Base-by-base conservation (phyloP, 2,113 vertebrate genomes). In the Xiphophorus hellerii region DNA sequence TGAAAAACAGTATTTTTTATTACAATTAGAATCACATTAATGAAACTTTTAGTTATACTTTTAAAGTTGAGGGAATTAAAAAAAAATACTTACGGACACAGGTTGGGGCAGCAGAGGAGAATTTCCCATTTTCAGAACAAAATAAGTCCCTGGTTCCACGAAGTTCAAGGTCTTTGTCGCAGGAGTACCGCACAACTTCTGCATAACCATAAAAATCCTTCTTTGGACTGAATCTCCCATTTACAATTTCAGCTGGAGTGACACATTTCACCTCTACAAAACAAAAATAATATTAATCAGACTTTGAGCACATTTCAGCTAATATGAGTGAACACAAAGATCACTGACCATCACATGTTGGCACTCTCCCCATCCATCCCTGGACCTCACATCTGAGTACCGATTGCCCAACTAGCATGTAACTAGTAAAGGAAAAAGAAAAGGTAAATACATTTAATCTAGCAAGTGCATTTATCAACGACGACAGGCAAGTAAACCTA, bases 51-150 rank as follows among this genome's bases (percentile, higher is more conserved):
- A 42, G 39, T 14, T 42, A 42, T 14, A 42, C 13, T 42, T 42
- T 42, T 42, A 3, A 42, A 42, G 39, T 13, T 42, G 13, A 42
- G 39, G 35, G 35, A 35, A 35, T 42, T 42, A 22, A n/a, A 37
- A 65, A 9, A 65, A 12, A 4, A n/a, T 60, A 90, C 91, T 75
- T 85, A 94, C 94, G 0, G 39, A 37, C 1, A 80, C 94, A 95
- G 15, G 0, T 31, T 10, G 94, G 93, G 31, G 87, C 70, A 14
- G 1, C 1, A 28, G 90, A 84, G 0, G 1, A 0, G 70, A 92
- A 94, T 0, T 0, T 29, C 51, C 54, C 71, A 80, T 78, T 0
- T 0, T 31, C 66, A 7, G 76, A 83, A 73, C 94, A 95, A 0
- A 2, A 0, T 3, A 64, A 0, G 0, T 0, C 0, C 0, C 0